Base-by-base conservation (phyloP, 2,797 vertebrate genomes). In the Moxostoma hubbsi region DNA sequence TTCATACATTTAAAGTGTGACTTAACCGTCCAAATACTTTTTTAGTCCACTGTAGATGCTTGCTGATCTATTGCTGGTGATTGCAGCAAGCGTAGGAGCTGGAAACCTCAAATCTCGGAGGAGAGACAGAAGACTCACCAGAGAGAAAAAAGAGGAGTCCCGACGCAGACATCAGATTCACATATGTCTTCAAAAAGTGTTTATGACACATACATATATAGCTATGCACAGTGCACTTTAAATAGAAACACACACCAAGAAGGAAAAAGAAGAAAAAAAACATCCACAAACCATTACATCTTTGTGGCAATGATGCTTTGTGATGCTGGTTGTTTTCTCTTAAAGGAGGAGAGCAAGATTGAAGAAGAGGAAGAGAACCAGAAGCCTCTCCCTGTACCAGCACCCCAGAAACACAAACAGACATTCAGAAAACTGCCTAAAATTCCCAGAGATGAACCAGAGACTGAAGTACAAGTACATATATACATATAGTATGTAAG, bases 31-130 rank as follows among this genome's bases (percentile, higher is more conserved):
- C 43, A 47, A 36, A 8, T n/a, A 64, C 43, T 1, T 24, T n/a
- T 43, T 7, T 13, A 5, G 5, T 0, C 15, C 15, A 36, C 36
- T 16, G 59, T 16, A 57, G 36, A 57, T 24, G 0, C 47, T 51
- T 50, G 46, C 10, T n/a, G 24, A 15, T 53, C 2, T 59, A 3
- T 43, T 69, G 0, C 15, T 64, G 16, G 6, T 80, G 7, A 49
- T 59, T 86, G 70, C 85, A 95, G 95, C 94, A 5, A 93, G 93
- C 58, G 88, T 93, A 49, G 93, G 94, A n/a, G 92, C 96, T 11
- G 94, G 95, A 53, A 96, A 94, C 57, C 91, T 99, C 77, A 96
- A 95, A 83, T 94, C 94, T 0, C 95, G 89, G 0, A 93, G 96
- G 81, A 86, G 80, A 81, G 76, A 3, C 0, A 94, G 94, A 80